These are phyloP conservation scores for Drosophila bocqueti DNA, from an alignment of 1,140 invertebrate species.

Conservation along the genomic window DNA sequence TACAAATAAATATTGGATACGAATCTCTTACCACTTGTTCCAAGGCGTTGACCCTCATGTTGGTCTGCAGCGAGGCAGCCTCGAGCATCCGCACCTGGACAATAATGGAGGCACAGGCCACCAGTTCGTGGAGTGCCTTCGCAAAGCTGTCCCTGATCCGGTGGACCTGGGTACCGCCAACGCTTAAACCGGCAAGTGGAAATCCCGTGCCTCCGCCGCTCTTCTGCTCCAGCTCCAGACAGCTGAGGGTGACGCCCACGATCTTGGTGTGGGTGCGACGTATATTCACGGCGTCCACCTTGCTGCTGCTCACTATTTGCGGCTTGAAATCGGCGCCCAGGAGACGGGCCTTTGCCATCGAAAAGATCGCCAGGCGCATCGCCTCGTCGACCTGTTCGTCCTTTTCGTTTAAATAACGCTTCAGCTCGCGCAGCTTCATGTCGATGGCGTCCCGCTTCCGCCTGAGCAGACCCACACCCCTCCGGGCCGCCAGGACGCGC, in stretches of 20 bases:
- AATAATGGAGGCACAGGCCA: slow-evolving; percentile 52
- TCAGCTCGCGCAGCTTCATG: slow-evolving; percentile 62
- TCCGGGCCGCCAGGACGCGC: slow-evolving; percentile 52
- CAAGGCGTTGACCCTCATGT: slow-evolving; percentile 92
- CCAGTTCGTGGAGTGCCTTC: slow-evolving; percentile 41
- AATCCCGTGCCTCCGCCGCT: slow-evolving; percentile 1
- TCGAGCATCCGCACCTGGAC: slow-evolving; percentile 56
- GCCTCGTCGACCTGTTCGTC: slow-evolving; percentile 33
- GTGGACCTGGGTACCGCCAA: slow-evolving; percentile 69
- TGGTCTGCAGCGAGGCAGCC: slow-evolving; percentile 60
- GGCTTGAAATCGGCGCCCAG: slow-evolving; percentile 72
- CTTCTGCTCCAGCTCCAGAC: slow-evolving; percentile 49
- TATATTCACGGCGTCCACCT: slow-evolving; percentile 8
- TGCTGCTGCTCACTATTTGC: slow-evolving; percentile 40
- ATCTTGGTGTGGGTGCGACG: slow-evolving; percentile 50
- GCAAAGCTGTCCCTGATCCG: slow-evolving; percentile 51
- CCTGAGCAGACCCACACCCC: slow-evolving; percentile 63
- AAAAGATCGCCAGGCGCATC: slow-evolving; percentile 68
- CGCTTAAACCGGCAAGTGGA: slow-evolving; percentile 62
- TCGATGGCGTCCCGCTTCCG: slow-evolving; percentile 79
- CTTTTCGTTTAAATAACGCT: slow-evolving; percentile 6
- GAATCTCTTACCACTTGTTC: slow-evolving; percentile 89
- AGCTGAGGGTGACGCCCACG: slow-evolving; percentile 60
- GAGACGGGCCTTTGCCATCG: slow-evolving; percentile 74
- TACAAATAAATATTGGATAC: too few relatives aligned